Evolutionary conservation across 2,113 vertebrate species (phyloP).

Genomic region (Eudyptes chrysolophus): DNA sequence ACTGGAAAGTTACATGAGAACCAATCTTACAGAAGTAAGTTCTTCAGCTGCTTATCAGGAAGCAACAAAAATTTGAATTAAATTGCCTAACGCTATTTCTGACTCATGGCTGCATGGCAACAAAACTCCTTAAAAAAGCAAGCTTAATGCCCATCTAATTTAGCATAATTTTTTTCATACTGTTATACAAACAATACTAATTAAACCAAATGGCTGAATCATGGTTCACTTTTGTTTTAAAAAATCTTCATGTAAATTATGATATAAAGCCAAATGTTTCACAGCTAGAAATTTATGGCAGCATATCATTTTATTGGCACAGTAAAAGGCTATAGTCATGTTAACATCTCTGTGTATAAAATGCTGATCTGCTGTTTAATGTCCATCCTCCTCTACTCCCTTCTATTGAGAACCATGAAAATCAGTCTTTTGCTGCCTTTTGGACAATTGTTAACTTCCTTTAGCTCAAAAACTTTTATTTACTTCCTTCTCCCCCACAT

Average conservation of each 20-base stretch:
- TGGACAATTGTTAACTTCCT: background rate
- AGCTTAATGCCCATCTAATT: background rate
- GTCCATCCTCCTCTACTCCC: background rate
- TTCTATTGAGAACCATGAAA: background rate
- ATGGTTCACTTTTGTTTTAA: background rate
- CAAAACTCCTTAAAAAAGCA: background rate
- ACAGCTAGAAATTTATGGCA: background rate
- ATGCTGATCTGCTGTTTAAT: background rate
- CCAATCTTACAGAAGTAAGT: background rate
- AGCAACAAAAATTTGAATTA: background rate
- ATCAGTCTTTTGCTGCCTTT: background rate
- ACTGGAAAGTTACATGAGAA: background rate
- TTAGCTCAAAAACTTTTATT: background rate
- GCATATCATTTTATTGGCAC: background rate
- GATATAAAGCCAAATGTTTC: conserved; percentile 8
- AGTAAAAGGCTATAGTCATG: background rate
- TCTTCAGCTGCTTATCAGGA: background rate
- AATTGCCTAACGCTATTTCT: background rate
- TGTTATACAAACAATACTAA: background rate
- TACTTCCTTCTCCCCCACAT: background rate
- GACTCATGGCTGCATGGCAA: background rate
- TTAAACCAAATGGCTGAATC: background rate
- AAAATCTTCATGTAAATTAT: background rate
- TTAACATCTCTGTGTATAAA: background rate
- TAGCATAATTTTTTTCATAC: background rate